A percentile compares a stretch with the other conserved stretches of the same genome.
Evolutionary conservation across 1,140 invertebrate genomes (phyloP).

Genomic region (Tetraneura akinire): DNA sequence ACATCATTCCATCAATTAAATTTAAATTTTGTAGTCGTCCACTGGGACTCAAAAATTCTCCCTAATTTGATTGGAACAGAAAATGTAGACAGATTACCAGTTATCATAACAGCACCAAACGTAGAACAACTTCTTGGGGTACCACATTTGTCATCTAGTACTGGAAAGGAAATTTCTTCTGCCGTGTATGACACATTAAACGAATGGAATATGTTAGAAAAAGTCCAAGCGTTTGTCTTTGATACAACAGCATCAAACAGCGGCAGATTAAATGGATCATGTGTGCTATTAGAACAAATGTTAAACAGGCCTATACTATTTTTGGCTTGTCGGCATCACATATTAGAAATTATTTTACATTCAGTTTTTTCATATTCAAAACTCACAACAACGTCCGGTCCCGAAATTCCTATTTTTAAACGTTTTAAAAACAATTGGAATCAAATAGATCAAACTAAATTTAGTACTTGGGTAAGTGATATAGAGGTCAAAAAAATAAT

Average conservation of each 20-base stretch:
- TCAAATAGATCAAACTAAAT: slow-evolving; percentile 13
- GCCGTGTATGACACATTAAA: slow-evolving; percentile 41
- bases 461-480: background rate
- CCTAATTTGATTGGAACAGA: slow-evolving; percentile 49
- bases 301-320: slow-evolving; percentile 50
- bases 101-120: slow-evolving; percentile 31
- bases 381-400: background rate
- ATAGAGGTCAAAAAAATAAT: background rate
- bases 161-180: slow-evolving; percentile 21
- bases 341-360: slow-evolving; percentile 52
- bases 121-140: slow-evolving; percentile 39
- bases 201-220: slow-evolving; percentile 50
- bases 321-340: slow-evolving; percentile 52
- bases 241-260: slow-evolving; percentile 53
- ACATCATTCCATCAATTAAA: slow-evolving; percentile 52
- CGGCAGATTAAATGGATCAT: slow-evolving; percentile 51
- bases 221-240: slow-evolving; percentile 52
- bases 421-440: slow-evolving; percentile 13
- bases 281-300: slow-evolving; percentile 51
- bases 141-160: slow-evolving; percentile 12
- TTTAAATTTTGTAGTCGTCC: slow-evolving; percentile 39
- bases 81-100: slow-evolving; percentile 52
- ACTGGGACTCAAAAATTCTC: slow-evolving; percentile 55
- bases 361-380: slow-evolving; percentile 47
- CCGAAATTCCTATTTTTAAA: slow-evolving; percentile 14